Evolutionary conservation across 2,113 vertebrate genomes (phyloP).

Genomic region (Cranoglanis bouderius): DNA sequence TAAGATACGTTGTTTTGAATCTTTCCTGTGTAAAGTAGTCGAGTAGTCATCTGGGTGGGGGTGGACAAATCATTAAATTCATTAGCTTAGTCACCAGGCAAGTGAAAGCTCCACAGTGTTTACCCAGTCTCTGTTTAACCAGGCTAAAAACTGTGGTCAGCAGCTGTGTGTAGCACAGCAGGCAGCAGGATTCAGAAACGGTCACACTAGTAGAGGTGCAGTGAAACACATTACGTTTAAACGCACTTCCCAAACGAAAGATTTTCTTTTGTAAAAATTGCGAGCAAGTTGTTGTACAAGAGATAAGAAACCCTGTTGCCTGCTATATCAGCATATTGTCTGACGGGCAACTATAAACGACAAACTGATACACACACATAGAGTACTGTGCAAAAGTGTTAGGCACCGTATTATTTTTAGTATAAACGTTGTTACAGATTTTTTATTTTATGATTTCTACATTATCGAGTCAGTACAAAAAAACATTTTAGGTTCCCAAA

Average conservation of each 20-base stretch:
- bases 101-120: background rate
- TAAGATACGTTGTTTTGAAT: background rate
- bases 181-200: background rate
- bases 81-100: background rate
- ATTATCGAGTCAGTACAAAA: too few relatives aligned
- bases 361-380: background rate
- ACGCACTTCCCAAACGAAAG: background rate
- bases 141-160: background rate
- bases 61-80: background rate
- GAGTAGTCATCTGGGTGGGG: background rate
- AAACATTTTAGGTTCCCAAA: too few relatives aligned
- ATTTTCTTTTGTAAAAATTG: background rate
- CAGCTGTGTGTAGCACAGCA: background rate
- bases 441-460: too few relatives aligned
- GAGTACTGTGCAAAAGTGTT: too few relatives aligned
- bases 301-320: background rate
- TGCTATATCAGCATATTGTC: background rate
- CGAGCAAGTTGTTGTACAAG: background rate
- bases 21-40: background rate
- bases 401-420: too few relatives aligned
- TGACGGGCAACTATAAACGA: background rate
- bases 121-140: background rate
- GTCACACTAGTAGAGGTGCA: background rate
- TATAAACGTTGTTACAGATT: too few relatives aligned
- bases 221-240: background rate